Base-by-base conservation (phyloP, 1,140 invertebrate genomes). In the Zaprionus taronus region DNA sequence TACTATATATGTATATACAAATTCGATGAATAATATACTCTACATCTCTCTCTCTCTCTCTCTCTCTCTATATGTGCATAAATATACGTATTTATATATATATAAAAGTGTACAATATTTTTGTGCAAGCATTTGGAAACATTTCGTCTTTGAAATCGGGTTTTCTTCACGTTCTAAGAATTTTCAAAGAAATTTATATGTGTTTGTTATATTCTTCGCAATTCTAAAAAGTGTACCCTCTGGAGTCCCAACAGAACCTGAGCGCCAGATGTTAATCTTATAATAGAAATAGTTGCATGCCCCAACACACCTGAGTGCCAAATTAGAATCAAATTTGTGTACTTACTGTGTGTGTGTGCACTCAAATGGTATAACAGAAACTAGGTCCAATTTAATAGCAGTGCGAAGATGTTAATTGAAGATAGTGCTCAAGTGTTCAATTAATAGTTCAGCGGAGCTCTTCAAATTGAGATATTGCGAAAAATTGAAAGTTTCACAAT, bases 181-280 rank as follows among this genome's bases (percentile, higher is more conserved):
- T 79, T 72, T 71, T 69, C 61, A 17, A n/a, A n/a, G 38, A 49
- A 20, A 49, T 22, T 26, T 26, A 49, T 22, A 79, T 79, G 17
- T 82, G 56, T 57, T 58, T 74, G 56, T 62, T 49, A 62, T 57
- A 64, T 72, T 79, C 41, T 41, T 56, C 49, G 56, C 66, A 38
- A 41, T 51, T 63, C 24, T 14, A 20, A 44, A 47, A 61, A 67
- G 65, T 57, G 31, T 51, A 22, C 47, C 24, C 20, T 38, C 72
- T 75, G 72, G 66, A 74, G 26, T 36, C 28, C 57, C 56, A 36
- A 66, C 20, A 34, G 34, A 41, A 34, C 67, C 24, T 61, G 49
- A 41, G 51, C 62, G 44, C 65, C 83, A 87, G 78, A 87, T 89
- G 81, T 72, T 78, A 58, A 51, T 74, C 80, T 79, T 83, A 49